phyloP scores from a whole-genome alignment of 2,888 invertebrate genomes.

The Ferdinandea cuprea region DNA sequence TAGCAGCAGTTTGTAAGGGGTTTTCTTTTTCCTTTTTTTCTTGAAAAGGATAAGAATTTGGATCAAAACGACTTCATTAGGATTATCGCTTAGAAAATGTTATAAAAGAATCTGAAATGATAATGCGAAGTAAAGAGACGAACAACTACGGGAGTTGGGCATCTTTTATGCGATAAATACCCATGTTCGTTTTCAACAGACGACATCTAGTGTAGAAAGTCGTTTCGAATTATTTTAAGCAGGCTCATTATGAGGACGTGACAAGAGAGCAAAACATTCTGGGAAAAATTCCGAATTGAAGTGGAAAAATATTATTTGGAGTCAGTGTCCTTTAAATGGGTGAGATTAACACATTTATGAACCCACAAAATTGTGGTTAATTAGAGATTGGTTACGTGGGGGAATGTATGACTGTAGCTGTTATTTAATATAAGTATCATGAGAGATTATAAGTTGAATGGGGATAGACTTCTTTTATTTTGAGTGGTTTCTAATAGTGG shows the following conservation, averaged over 20 bases:
- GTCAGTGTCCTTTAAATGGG: neutral
- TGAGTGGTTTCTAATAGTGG: too few relatives aligned
- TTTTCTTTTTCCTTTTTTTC: constrained; percentile 18
- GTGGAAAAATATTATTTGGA: neutral
- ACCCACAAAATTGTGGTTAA: neutral
- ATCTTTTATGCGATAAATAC: constrained; percentile 33
- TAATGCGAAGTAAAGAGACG: constrained; percentile 71
- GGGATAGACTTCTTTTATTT: too few relatives aligned
- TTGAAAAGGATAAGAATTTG: constrained; percentile 47
- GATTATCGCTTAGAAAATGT: constrained; percentile 57
- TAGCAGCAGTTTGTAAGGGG: constrained; percentile 9
- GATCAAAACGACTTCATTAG: constrained; percentile 58
- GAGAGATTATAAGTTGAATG: too few relatives aligned
- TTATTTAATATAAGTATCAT: too few relatives aligned
- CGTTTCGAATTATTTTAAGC: constrained; percentile 46
- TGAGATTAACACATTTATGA: neutral
- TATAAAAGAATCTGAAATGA: constrained; percentile 43
- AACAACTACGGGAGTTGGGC: neutral
- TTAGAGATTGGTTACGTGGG: too few relatives aligned
- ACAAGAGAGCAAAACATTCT: constrained; percentile 7
- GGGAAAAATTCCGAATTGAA: neutral
- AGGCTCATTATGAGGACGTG: constrained; percentile 43
- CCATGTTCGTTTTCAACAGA: constrained; percentile 3
- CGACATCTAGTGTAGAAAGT: constrained; percentile 30
- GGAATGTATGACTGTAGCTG: too few relatives aligned